Conservation (phyloP, 2,888 invertebrate species). For the Mayetiola destructor region DNA sequence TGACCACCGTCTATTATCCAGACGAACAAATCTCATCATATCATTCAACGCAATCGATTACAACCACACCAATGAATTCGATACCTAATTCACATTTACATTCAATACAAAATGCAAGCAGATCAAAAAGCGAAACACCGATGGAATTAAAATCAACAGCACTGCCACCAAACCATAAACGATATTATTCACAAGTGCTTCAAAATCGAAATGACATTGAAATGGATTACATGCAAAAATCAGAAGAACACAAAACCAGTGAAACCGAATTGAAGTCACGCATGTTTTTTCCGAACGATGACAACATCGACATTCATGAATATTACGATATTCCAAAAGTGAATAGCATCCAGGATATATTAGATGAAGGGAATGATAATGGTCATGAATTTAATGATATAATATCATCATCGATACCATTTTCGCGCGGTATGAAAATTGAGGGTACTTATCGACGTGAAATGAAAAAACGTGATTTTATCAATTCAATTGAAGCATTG, state of each 20-base stretch:
- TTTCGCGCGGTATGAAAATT: constrained; percentile 27
- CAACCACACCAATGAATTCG: no score
- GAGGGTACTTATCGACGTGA: constrained; percentile 31
- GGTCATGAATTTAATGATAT: constrained; percentile 16
- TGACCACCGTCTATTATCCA: background rate
- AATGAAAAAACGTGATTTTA: constrained; percentile 21
- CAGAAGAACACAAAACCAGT: background rate
- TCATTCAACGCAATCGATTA: background rate
- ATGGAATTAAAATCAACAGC: no score
- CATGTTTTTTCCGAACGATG: background rate
- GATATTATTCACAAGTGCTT: background rate
- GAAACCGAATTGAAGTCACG: background rate
- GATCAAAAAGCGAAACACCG: no score
- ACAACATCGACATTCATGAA: background rate
- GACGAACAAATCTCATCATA: constrained; percentile 1
- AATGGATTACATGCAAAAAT: background rate
- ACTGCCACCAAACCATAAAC: background rate
- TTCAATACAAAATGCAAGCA: no score
- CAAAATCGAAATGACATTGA: background rate
- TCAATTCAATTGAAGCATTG: constrained; percentile 24
- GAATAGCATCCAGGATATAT: constrained; percentile 33
- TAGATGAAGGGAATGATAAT: constrained; percentile 21
- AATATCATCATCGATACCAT: constrained; percentile 22
- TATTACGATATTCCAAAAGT: constrained; percentile 17
- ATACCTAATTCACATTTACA: no score